These are phyloP conservation scores for Sesamia nonagrioides DNA, from an alignment of 1,140 invertebrate species.

Conservation along the genomic window DNA sequence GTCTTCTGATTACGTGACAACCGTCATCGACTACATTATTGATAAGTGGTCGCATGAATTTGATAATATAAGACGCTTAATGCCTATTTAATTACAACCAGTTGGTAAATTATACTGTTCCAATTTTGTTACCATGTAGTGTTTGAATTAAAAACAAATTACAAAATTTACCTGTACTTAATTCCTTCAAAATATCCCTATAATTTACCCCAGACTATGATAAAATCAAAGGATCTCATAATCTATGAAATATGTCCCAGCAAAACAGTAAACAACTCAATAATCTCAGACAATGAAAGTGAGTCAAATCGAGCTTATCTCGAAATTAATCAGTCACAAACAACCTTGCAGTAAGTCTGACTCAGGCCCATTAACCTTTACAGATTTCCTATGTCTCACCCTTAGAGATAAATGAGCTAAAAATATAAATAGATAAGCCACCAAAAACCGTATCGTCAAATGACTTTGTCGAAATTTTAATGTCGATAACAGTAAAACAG, in stretches of 20 bases:
- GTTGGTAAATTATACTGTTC: too few species aligned
- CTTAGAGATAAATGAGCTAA: neutral
- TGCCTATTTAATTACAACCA: too few species aligned
- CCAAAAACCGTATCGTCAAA: constrained; percentile 1
- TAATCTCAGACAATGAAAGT: neutral
- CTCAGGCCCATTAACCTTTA: constrained; percentile 17
- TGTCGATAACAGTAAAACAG: neutral
- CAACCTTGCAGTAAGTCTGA: constrained; percentile 15
- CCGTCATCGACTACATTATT: too few species aligned
- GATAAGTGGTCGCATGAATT: too few species aligned
- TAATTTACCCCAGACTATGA: too few species aligned
- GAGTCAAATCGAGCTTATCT: constrained; percentile 11
- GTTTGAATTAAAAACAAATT: too few species aligned
- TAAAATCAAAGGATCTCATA: too few species aligned
- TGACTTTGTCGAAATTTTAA: neutral
- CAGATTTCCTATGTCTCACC: constrained; percentile 11
- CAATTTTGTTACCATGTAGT: too few species aligned
- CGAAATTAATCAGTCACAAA: constrained; percentile 8
- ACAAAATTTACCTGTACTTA: too few species aligned
- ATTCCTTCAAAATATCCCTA: too few species aligned
- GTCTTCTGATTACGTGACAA: too few species aligned
- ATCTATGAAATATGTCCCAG: neutral
- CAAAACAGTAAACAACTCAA: constrained; percentile 8
- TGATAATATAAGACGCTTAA: too few species aligned
- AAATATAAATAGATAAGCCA: neutral